Percentiles rank a stretch among this genome's conserved stretches.
Conservation (phyloP, 2,797 vertebrate species). For the Echiichthys vipera region DNA sequence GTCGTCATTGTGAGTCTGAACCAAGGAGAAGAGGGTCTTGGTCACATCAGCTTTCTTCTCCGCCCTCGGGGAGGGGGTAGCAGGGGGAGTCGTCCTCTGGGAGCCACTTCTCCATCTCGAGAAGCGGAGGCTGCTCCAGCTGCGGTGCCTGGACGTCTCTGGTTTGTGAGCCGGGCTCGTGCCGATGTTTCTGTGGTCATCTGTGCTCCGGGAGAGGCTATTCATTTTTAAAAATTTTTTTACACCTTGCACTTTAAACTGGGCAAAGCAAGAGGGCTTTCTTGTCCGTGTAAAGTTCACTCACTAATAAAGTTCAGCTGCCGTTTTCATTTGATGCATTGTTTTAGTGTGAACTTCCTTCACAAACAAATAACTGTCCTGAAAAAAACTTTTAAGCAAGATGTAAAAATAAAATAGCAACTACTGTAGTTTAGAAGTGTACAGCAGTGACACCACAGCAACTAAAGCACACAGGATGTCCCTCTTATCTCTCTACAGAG, state of each 20-base stretch:
- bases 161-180: slow-evolving; percentile 64
- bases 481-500: not conserved
- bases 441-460: not conserved
- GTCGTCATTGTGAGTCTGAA: slow-evolving; percentile 78
- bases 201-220: slow-evolving; percentile 61
- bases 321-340: slow-evolving; percentile 7
- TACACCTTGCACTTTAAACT: slow-evolving; percentile 11
- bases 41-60: slow-evolving; percentile 69
- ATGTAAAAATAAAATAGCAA: not conserved
- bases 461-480: not conserved
- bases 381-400: not conserved
- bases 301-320: slow-evolving; percentile 18
- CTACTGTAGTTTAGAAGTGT: not conserved
- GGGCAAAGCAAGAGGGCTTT: not conserved
- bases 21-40: slow-evolving; percentile 76
- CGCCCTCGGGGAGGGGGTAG: slow-evolving; percentile 66
- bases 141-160: slow-evolving; percentile 63
- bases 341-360: not conserved
- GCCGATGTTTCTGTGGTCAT: slow-evolving; percentile 42
- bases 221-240: slow-evolving; percentile 66
- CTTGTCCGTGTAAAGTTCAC: slow-evolving; percentile 33
- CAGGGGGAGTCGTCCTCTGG: slow-evolving; percentile 67
- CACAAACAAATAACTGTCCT: not conserved
- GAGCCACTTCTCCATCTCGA: slow-evolving; percentile 78
- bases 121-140: slow-evolving; percentile 77